These are phyloP conservation scores for Riparia riparia DNA, from an alignment of 2,113 vertebrate genomes.

Conservation along the genomic window DNA sequence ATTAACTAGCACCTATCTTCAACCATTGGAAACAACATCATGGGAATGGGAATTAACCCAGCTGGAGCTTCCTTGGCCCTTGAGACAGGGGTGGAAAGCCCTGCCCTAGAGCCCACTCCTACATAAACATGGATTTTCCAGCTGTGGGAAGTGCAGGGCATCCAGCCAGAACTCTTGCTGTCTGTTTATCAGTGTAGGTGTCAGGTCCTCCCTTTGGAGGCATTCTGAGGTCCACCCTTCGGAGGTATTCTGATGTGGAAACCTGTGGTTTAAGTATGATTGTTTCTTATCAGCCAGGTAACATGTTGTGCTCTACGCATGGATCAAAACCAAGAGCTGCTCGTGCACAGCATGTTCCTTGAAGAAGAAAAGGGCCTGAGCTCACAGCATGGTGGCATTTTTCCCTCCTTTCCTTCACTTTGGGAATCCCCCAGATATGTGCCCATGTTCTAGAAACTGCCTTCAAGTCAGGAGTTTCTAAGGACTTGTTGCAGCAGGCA, in stretches of 20 bases:
- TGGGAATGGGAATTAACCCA: not conserved
- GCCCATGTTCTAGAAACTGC: not conserved
- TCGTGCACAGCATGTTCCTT: not conserved
- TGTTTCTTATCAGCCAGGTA: not conserved
- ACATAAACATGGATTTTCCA: not conserved
- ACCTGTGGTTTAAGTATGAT: not conserved
- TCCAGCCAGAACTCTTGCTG: not conserved
- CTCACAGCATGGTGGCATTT: not conserved
- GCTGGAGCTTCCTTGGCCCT: not conserved
- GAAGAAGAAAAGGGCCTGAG: not conserved
- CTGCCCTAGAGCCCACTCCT: too few species aligned
- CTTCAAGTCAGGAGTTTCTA: not conserved
- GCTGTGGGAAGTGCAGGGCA: not conserved
- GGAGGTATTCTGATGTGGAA: not conserved
- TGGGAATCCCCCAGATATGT: not conserved
- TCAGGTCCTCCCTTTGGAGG: not conserved
- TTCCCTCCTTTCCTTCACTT: not conserved
- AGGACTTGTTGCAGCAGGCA: not conserved
- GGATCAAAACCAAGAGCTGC: not conserved
- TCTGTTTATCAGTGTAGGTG: not conserved
- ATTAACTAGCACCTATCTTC: not conserved
- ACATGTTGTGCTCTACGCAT: not conserved
- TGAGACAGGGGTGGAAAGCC: not conserved
- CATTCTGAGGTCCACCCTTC: not conserved
- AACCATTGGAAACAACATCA: not conserved